A percentile compares a stretch with the other conserved stretches of the same genome.
phyloP scores from a whole-genome alignment of 2,113 vertebrate genomes.

The Puffinus mauretanicus region DNA sequence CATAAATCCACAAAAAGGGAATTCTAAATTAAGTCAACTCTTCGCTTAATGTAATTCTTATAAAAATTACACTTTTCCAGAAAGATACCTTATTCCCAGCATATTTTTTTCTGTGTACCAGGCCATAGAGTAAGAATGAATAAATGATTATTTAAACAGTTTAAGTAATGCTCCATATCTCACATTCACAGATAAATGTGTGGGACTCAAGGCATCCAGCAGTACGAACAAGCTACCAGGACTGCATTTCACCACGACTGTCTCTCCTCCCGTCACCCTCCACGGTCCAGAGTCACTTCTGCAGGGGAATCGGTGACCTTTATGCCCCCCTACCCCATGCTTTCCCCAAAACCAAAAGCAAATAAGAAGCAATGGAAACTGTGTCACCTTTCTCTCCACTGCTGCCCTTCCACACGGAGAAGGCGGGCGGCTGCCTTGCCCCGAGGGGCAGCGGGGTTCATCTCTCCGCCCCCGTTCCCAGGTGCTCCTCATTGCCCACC shows the following conservation, averaged over 20 bases:
- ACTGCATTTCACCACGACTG: neutral
- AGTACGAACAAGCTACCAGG: neutral
- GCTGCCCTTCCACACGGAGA: neutral
- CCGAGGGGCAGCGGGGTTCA: accelerated
- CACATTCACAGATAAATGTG: neutral
- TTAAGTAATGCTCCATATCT: neutral
- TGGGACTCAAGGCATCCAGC: neutral
- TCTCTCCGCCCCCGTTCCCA: neutral
- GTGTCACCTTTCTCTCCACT: neutral
- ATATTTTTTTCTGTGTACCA: neutral
- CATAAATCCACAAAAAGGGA: neutral
- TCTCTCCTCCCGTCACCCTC: neutral
- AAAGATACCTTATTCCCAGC: neutral
- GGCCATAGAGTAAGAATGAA: neutral
- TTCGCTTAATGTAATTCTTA: neutral
- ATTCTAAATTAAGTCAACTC: neutral
- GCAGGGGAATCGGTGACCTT: neutral
- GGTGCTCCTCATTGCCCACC: neutral
- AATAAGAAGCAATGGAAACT: neutral
- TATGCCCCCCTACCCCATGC: neutral
- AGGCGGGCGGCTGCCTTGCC: neutral
- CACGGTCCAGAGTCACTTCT: neutral
- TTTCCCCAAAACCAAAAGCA: neutral
- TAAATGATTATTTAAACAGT: neutral
- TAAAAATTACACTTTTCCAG: neutral